phyloP scores from a whole-genome alignment of 2,113 vertebrate genomes.

The Rhea pennata region DNA sequence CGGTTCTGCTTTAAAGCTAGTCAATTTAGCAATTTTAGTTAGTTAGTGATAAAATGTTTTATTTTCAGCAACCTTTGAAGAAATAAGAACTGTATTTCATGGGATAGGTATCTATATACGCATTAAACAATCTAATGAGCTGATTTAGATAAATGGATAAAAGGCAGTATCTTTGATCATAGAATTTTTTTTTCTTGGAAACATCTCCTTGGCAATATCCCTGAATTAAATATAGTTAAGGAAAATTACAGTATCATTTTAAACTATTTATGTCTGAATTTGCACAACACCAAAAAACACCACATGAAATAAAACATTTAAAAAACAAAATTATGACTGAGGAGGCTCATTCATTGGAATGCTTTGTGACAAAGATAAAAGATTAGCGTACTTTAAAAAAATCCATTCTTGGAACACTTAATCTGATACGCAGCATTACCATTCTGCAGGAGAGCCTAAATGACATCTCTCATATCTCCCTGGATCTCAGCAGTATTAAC shows the following conservation, averaged over 20 bases:
- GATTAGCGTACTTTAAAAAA: background rate
- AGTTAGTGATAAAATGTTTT: background rate
- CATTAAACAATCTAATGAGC: conserved; percentile 35
- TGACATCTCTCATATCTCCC: background rate
- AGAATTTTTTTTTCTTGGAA: conserved; percentile 2
- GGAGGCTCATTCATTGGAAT: background rate
- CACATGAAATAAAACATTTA: background rate
- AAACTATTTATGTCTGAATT: background rate
- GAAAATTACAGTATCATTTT: background rate
- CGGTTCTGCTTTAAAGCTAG: background rate
- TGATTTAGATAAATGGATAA: conserved; percentile 34
- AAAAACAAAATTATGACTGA: background rate
- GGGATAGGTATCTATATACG: background rate
- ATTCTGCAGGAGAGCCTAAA: background rate
- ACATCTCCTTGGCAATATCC: background rate
- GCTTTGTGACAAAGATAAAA: background rate
- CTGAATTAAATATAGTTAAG: background rate
- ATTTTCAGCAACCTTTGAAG: conserved; percentile 36
- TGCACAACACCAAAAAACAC: background rate
- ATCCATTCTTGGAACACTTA: background rate
- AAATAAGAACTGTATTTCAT: conserved; percentile 2
- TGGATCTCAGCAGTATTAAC: background rate
- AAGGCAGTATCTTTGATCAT: conserved; percentile 25
- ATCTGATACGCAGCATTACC: background rate
- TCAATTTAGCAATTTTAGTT: background rate